Conservation (phyloP, 2,797 vertebrate species). For the Xenops minutus region DNA sequence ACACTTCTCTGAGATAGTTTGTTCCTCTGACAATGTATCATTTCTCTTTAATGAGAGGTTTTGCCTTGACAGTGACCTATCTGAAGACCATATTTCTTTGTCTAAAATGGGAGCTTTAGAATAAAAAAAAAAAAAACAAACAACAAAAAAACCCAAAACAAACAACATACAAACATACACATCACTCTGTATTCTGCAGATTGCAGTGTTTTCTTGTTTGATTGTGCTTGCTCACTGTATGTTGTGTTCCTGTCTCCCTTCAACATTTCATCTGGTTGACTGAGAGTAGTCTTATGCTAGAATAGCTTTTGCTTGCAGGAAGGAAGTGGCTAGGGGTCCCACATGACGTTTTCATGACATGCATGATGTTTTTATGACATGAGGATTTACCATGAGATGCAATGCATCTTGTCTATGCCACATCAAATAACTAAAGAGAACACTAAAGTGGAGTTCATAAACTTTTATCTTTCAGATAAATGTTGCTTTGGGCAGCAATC, state of each 20-base stretch:
- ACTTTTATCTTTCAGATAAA: background rate
- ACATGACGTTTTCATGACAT: background rate
- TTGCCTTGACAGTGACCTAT: background rate
- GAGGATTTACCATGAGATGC: background rate
- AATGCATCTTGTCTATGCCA: background rate
- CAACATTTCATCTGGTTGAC: background rate
- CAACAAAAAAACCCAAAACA: background rate
- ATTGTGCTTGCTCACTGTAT: background rate
- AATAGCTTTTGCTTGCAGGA: background rate
- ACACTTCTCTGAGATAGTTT: background rate
- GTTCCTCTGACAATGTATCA: background rate
- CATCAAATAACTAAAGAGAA: background rate
- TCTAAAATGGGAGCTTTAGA: background rate
- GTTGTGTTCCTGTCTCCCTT: background rate
- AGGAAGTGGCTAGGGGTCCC: background rate
- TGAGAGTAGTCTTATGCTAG: background rate
- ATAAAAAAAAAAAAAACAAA: background rate
- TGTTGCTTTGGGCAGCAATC: background rate
- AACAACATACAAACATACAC: too few species aligned
- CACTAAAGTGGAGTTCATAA: background rate
- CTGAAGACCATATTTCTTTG: background rate
- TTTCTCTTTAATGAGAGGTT: background rate
- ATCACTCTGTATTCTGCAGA: background rate
- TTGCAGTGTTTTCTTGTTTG: background rate
- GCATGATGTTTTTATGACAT: background rate